phyloP scores from a whole-genome alignment of 2,113 vertebrate species.

The Ascaphus truei region DNA sequence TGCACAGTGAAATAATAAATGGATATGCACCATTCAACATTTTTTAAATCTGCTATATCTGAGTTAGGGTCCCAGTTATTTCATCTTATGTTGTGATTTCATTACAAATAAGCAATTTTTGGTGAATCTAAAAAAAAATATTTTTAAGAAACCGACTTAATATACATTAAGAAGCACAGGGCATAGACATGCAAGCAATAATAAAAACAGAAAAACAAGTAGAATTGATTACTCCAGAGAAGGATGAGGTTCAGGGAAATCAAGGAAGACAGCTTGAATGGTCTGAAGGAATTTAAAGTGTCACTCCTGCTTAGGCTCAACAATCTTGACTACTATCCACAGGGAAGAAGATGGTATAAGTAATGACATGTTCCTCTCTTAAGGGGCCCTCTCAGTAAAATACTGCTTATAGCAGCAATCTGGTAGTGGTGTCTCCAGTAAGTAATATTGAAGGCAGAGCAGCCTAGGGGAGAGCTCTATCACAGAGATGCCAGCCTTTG shows the following conservation, averaged over 20 bases:
- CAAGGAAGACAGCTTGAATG: conserved; percentile 53
- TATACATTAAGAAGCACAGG: neutral
- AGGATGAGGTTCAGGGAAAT: conserved; percentile 55
- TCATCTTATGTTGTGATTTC: too few species aligned
- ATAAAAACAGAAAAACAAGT: conserved; percentile 53
- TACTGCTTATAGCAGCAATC: conserved; percentile 52
- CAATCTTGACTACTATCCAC: conserved; percentile 42
- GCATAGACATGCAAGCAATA: conserved; percentile 40
- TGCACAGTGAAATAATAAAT: too few species aligned
- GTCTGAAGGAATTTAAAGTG: conserved; percentile 55
- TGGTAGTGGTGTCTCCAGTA: conserved; percentile 42
- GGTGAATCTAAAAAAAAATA: too few species aligned
- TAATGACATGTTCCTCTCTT: conserved; percentile 53
- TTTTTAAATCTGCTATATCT: too few species aligned
- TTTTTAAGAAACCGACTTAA: too few species aligned
- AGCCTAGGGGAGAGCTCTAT: conserved; percentile 45
- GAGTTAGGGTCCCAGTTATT: too few species aligned
- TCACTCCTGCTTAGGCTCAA: conserved; percentile 57
- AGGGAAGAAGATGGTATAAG: conserved; percentile 39
- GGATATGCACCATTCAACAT: too few species aligned
- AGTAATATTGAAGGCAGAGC: conserved; percentile 50
- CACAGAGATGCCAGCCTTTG: conserved; percentile 42
- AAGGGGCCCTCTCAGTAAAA: conserved; percentile 48
- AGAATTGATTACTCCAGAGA: conserved; percentile 54
- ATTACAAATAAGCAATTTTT: too few species aligned